These are phyloP conservation scores for Arenaria interpres DNA, from an alignment of 2,113 vertebrate species.

Conservation along the genomic window DNA sequence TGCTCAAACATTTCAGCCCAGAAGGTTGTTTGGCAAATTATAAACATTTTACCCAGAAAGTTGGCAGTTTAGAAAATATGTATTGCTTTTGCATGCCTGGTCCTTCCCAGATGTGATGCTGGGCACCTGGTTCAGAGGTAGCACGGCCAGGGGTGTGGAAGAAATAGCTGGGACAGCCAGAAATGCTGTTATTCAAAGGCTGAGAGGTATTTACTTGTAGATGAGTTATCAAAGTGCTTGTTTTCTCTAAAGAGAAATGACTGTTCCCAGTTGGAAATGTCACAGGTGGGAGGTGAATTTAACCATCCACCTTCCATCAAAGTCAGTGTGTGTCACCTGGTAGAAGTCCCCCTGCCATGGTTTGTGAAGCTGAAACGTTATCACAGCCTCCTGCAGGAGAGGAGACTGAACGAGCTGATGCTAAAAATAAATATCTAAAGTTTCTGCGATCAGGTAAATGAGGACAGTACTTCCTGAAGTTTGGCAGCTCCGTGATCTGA, in stretches of 20 bases:
- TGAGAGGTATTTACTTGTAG: not conserved
- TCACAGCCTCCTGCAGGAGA: not conserved
- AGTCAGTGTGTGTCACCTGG: not conserved
- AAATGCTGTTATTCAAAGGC: not conserved
- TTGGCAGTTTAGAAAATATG: not conserved
- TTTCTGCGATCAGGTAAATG: not conserved
- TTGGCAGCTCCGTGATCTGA: not conserved
- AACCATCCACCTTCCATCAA: not conserved
- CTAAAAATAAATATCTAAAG: not conserved
- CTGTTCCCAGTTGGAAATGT: not conserved
- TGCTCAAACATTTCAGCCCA: not conserved
- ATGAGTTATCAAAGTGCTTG: not conserved
- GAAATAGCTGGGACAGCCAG: not conserved
- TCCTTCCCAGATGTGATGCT: not conserved
- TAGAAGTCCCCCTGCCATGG: not conserved
- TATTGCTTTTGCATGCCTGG: not conserved
- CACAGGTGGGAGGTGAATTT: not conserved
- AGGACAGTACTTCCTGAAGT: not conserved
- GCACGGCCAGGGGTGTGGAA: not conserved
- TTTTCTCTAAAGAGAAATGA: not conserved
- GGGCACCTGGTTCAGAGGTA: not conserved
- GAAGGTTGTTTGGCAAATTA: not conserved
- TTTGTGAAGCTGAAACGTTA: not conserved
- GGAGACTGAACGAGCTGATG: not conserved
- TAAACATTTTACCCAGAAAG: not conserved